A percentile compares a stretch with the other conserved stretches of the same genome.
phyloP scores from a whole-genome alignment of 2,888 invertebrate genomes.

The Petrophora chlorosata region DNA sequence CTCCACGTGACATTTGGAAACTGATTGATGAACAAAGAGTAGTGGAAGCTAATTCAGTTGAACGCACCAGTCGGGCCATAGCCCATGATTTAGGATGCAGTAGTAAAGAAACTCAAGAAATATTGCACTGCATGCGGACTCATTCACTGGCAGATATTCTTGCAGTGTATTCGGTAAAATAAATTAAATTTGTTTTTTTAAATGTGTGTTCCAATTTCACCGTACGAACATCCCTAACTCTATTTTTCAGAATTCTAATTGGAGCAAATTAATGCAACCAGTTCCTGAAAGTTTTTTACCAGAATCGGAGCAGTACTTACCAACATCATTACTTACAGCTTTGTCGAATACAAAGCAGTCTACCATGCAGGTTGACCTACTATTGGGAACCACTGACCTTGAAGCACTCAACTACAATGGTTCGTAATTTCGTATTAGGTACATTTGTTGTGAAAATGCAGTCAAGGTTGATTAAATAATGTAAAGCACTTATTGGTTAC shows the following conservation, averaged over 20 bases:
- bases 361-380: conserved; percentile 84
- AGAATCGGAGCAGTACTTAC: conserved; percentile 85
- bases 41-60: conserved; percentile 57
- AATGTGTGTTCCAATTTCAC: too few species aligned
- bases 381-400: conserved; percentile 87
- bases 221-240: too few species aligned
- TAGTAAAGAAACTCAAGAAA: conserved; percentile 74
- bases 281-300: conserved; percentile 85
- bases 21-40: conserved; percentile 51
- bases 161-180: conserved; percentile 66
- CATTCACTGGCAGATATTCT: conserved; percentile 85
- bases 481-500: conserved; percentile 45
- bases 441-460: conserved; percentile 26
- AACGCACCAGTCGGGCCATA: conserved; percentile 80
- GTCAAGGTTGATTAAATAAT: conserved; percentile 27
- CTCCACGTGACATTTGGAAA: conserved; percentile 78
- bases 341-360: conserved; percentile 78
- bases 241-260: conserved; percentile 81
- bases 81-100: conserved; percentile 82
- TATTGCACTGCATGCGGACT: conserved; percentile 85
- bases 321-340: conserved; percentile 78
- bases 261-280: conserved; percentile 84
- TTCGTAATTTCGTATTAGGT: too few species aligned
- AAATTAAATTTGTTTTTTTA: too few species aligned
- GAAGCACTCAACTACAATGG: conserved; percentile 85